Evolutionary conservation across 2,113 vertebrate species (phyloP).

Genomic region (Puma concolor): DNA sequence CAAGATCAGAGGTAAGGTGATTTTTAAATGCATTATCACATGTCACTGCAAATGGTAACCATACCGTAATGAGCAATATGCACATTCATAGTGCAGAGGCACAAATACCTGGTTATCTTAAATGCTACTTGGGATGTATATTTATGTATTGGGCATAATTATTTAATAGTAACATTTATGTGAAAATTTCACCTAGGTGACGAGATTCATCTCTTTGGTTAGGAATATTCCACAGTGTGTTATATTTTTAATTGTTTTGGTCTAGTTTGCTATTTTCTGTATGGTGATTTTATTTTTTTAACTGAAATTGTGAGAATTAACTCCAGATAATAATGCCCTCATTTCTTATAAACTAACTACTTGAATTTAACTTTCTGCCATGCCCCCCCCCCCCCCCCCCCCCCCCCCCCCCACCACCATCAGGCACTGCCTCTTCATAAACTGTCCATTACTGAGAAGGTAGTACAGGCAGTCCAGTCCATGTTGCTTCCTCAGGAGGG

Average conservation of each 20-base stretch:
- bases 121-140: neutral
- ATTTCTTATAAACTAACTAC: conserved; percentile 87
- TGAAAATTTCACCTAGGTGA: conserved; percentile 72
- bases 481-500: conserved; percentile 99
- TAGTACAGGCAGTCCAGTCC: conserved; percentile 99
- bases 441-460: conserved; percentile 99
- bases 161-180: neutral
- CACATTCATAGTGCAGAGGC: neutral
- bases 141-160: conserved; percentile 32
- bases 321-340: conserved; percentile 85
- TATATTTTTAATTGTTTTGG: conserved; percentile 34
- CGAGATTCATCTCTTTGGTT: conserved; percentile 52
- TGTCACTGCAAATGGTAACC: conserved; percentile 52
- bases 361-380: conserved; percentile 87
- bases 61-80: neutral
- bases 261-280: conserved; percentile 58
- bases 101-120: conserved; percentile 1
- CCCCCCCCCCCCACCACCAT: conserved; percentile 74
- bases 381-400: conserved; percentile 69
- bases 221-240: conserved; percentile 47
- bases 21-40: conserved; percentile 71
- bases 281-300: conserved; percentile 65
- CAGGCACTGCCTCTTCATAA: conserved; percentile 98
- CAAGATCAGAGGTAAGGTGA: conserved; percentile 94
- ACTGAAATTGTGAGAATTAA: conserved; percentile 81